Evolutionary conservation across 2,113 vertebrate genomes (phyloP), one percentile per base, ranked within the genome.

Genomic region (Coryphaenoides rupestris): DNA sequence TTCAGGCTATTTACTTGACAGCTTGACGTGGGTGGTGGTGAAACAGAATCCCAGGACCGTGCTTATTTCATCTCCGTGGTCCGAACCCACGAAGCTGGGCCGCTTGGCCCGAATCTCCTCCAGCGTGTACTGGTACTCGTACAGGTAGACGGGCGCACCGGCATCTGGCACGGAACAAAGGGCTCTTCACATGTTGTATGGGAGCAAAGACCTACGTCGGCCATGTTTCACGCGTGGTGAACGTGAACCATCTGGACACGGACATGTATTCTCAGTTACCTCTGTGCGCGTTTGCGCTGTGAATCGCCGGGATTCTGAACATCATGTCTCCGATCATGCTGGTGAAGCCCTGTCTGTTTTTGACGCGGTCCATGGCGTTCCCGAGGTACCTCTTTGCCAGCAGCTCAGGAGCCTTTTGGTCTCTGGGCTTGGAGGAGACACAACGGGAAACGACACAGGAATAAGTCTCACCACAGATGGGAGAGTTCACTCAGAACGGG

Each of bases 1-100:
- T 45, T 13, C 40, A 16, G 55, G 19, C 2, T 7, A 54, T 73
- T 69, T 71, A 92, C 83, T 69, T 14, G 10, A 0, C 4, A 80
- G 0, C 26, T 63, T 78, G 45, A 84, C n/a, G 19, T 91, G 73
- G 7, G 77, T 70, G 0, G 64, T 87, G 65, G 88, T 75, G 78
- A 96, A 95, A 26, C 92, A 93, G 0, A 60, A 65, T 63, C 95
- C 94, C 4, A 94, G 88, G 50, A 95, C 89, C 63, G 91, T 88
- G 23, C 78, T 26, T 2, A 98, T 2, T 53, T 98, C 95, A 58
- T 92, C 91, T 6, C 15, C 23, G 3, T 98, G 95, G 69, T 98
- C 95, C 1, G 88, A 74, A 63, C 87, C 84, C 9, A 95, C 92
- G 76, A 91, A 96, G 22, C 82, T 88, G 0, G 94, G 92, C 10